Conservation (phyloP, 2,113 vertebrate species). For the Callipepla squamata region DNA sequence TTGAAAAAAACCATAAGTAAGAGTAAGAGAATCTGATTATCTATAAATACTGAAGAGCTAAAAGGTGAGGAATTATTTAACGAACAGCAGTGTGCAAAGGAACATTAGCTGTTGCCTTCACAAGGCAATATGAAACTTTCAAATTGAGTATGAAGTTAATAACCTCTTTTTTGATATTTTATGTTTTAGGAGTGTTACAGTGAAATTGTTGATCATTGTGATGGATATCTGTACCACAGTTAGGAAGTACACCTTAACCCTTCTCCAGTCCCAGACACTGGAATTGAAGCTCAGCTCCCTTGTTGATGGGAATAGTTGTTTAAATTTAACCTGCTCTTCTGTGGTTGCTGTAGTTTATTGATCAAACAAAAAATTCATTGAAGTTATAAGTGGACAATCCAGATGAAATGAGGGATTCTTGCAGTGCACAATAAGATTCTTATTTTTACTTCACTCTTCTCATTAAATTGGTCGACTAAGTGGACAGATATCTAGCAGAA, state of each 20-base stretch:
- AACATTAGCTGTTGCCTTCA: constrained; percentile 61
- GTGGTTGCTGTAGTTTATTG: constrained; percentile 34
- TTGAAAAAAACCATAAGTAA: constrained; percentile 62
- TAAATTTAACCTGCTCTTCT: constrained; percentile 22
- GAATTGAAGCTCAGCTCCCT: background rate
- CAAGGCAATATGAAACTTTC: constrained; percentile 44
- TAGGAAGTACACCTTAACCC: constrained; percentile 1
- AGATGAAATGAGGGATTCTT: constrained; percentile 3
- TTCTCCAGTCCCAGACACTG: background rate
- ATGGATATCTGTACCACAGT: constrained; percentile 31
- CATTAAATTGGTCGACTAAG: background rate
- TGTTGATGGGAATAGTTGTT: constrained; percentile 13
- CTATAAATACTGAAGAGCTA: constrained; percentile 72
- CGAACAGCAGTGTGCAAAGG: constrained; percentile 59
- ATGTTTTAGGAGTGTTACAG: background rate
- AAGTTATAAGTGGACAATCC: background rate
- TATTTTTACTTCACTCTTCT: constrained; percentile 10
- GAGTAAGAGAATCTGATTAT: constrained; percentile 69
- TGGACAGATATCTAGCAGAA: background rate
- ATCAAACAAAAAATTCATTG: background rate
- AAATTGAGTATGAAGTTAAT: constrained; percentile 48
- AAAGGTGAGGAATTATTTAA: constrained; percentile 74
- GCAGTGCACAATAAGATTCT: background rate
- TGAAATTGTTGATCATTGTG: constrained; percentile 35
- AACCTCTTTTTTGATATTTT: constrained; percentile 54